phyloP scores from a whole-genome alignment of 2,113 vertebrate genomes.

The Carettochelys insculpta region DNA sequence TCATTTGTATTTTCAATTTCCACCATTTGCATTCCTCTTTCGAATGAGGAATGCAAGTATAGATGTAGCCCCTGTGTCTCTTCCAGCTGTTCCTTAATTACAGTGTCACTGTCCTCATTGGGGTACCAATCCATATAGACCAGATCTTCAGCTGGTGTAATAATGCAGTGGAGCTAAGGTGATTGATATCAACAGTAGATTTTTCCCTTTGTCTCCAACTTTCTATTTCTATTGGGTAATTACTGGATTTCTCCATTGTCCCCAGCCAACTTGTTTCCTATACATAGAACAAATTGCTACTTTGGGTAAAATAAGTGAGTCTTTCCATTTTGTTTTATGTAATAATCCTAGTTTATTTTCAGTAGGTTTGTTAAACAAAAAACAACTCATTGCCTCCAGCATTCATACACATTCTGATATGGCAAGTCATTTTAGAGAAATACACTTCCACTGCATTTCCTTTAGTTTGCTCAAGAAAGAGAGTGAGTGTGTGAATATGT shows the following conservation, averaged over 20 bases:
- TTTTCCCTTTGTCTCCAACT: background rate
- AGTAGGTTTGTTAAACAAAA: background rate
- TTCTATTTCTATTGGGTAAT: background rate
- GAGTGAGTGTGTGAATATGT: background rate
- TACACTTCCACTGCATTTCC: background rate
- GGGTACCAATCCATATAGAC: background rate
- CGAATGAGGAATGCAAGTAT: too few species aligned
- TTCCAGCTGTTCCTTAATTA: background rate
- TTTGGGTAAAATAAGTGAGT: background rate
- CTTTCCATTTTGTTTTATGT: background rate
- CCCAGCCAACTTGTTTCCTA: background rate
- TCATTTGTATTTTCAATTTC: too few species aligned
- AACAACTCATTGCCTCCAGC: background rate
- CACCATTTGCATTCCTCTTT: too few species aligned
- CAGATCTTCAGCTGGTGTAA: background rate
- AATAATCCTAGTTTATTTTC: too few species aligned
- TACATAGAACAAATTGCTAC: background rate
- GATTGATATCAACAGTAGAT: background rate
- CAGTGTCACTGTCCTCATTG: background rate
- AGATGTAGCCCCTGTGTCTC: background rate
- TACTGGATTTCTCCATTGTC: background rate
- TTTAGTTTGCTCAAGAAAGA: background rate
- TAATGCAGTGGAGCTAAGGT: background rate
- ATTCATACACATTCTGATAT: background rate
- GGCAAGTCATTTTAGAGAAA: background rate